phyloP scores from a whole-genome alignment of 2,113 vertebrate genomes.

The Anoplopoma fimbria region DNA sequence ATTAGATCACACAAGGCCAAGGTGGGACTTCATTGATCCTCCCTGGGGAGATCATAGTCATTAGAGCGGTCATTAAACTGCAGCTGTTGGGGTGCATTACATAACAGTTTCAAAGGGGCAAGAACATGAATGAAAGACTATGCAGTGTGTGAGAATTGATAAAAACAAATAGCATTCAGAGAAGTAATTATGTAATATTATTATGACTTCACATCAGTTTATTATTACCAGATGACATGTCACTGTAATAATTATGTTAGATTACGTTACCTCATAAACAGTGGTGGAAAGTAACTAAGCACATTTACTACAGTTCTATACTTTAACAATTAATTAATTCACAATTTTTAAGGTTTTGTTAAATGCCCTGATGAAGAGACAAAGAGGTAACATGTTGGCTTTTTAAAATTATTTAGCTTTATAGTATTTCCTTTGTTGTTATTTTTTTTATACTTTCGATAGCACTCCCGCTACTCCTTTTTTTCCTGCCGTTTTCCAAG shows the following conservation, averaged over 20 bases:
- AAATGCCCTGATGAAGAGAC: background rate
- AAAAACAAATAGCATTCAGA: background rate
- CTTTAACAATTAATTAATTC: background rate
- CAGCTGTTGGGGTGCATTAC: background rate
- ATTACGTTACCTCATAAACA: background rate
- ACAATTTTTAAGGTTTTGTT: background rate
- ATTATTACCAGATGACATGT: background rate
- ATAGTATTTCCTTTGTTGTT: background rate
- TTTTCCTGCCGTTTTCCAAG: too few species aligned
- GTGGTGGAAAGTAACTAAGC: background rate
- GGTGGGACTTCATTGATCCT: conserved; percentile 30
- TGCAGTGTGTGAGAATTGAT: background rate
- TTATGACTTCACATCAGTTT: background rate
- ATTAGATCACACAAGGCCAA: conserved; percentile 10
- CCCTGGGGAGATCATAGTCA: conserved; percentile 14
- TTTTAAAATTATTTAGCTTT: background rate
- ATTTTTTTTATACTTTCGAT: too few species aligned
- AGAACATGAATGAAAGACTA: background rate
- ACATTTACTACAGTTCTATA: background rate
- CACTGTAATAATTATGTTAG: background rate
- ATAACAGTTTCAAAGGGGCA: background rate
- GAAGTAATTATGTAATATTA: background rate
- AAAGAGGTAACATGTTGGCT: background rate
- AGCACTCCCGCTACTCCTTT: too few species aligned
- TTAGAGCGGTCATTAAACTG: background rate